Base-by-base conservation (phyloP, 1,140 invertebrate genomes). In the Zaprionus taronus region DNA sequence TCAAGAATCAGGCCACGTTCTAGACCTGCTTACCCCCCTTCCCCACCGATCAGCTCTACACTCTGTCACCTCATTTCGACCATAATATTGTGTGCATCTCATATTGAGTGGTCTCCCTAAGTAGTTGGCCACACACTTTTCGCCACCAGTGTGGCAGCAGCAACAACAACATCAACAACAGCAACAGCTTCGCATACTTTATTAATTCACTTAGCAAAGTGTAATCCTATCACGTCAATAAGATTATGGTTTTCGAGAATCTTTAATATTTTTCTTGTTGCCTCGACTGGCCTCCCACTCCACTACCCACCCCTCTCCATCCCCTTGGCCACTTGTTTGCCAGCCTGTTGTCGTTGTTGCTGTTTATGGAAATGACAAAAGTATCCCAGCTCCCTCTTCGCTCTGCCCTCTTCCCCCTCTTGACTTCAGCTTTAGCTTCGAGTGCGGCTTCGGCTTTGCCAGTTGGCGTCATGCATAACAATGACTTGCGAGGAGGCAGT, bases 151-250 rank as follows among this genome's bases (percentile, higher is more conserved):
- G 38, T 51, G 17, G 44, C 15, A 7, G 2, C 17, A 47, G 36
- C 69, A 38, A 55, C 56, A 34, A 20, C 20, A 20, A 34, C 31
- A 49, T 28, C 41, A 47, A 3, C n/a, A 12, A 1, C 26, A 51
- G 15, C 74, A 65, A 66, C 74, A 64, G 55, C 72, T 41, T 17
- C 67, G 74, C 81, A 79, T 79, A 84, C 81, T 84, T 91, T 89
- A 91, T 91, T 91, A 91, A 91, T 91, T 91, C 89, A 91, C 89
- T 91, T 91, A 91, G 89, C 81, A 84, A 91, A 91, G 89, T 91
- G 89, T 91, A 91, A 91, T 91, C 89, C 89, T 91, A 91, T 91
- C 89, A 91, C 89, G 89, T 91, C 89, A 91, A 91, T 91, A 91
- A 89, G 89, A 91, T 91, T 91, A 91, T 91, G 89, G 89, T 89